phyloP scores from a whole-genome alignment of 64 coral and sea anemone species.

The Montipora foliosa region DNA sequence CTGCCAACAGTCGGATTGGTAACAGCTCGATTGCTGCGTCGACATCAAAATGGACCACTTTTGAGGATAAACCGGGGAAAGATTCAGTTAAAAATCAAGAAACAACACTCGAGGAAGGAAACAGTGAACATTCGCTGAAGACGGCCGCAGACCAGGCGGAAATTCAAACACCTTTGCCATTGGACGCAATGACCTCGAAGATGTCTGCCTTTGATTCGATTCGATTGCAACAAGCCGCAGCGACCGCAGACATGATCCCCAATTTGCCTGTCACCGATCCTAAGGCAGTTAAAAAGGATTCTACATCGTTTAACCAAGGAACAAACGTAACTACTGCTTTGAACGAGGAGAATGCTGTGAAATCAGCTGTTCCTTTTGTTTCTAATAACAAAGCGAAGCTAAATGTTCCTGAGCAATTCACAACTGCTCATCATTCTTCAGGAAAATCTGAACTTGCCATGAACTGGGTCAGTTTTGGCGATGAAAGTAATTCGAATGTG shows the following conservation, averaged over 20 bases:
- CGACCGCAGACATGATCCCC: slow-evolving; percentile 51
- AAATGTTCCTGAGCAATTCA: background rate
- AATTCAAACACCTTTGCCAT: slow-evolving; percentile 30
- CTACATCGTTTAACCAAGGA: background rate
- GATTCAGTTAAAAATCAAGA: background rate
- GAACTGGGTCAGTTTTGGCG: slow-evolving; percentile 45
- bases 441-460: background rate
- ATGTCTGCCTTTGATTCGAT: slow-evolving; percentile 41
- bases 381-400: background rate
- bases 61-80: background rate
- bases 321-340: background rate
- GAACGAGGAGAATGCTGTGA: background rate
- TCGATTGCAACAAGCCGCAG: slow-evolving; percentile 3
- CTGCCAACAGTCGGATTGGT: background rate
- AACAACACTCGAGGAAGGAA: background rate
- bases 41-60: background rate
- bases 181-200: slow-evolving; percentile 11
- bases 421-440: background rate
- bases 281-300: background rate
- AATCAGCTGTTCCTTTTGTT: slow-evolving; percentile 56
- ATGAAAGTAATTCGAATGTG: slow-evolving; percentile 7
- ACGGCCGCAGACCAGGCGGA: background rate
- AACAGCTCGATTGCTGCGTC: background rate
- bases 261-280: slow-evolving; percentile 7
- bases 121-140: background rate